Evolutionary conservation across 2,888 invertebrate species (phyloP), one percentile per base, ranked within the genome.

Genomic region (Nezara viridula): DNA sequence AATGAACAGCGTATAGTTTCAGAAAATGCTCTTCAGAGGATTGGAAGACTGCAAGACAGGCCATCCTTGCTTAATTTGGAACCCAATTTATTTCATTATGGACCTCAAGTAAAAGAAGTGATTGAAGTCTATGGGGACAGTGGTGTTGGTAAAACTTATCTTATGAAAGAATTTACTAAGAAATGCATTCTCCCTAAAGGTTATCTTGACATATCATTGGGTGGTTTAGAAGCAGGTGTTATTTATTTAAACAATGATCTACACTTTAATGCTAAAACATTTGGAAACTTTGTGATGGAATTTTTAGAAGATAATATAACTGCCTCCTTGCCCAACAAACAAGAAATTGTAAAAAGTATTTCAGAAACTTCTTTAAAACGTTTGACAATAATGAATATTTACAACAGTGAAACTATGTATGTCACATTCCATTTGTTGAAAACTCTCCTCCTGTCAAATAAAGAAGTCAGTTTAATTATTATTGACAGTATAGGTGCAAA

Each of bases 1-100:
- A 44, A n/a, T 14, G 44, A 81, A n/a, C 44, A 81, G n/a, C 81
- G n/a, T 10, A 89, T 93, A 92, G 92, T 94, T 44, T 47, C 66
- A 24, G 95, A 95, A 93, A 94, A 95, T 27, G 95, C 95, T 66
- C 91, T 94, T n/a, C 95, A 95, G 92, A 92, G 95, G 89, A 91
- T 95, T 37, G 93, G 94, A 81, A 93, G 95, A 91, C 91, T 95
- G 52, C 93, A 92, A 32, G 93, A 92, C 90, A 93, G 93, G 91
- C 92, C 93, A 0, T 92, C 92, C 27, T 91, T 95, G 21, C 91
- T 92, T 90, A 92, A 93, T 47, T 93, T 95, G 91, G 94, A 95
- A 86, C 92, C 93, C 24, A 91, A 90, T 55, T 91, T 95, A 89
- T 95, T 95, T 27, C 90, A 91, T 5, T 92, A 92, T 27, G 93